Conservation (phyloP, 1,140 invertebrate species). For the Thaumatotibia leucotreta region DNA sequence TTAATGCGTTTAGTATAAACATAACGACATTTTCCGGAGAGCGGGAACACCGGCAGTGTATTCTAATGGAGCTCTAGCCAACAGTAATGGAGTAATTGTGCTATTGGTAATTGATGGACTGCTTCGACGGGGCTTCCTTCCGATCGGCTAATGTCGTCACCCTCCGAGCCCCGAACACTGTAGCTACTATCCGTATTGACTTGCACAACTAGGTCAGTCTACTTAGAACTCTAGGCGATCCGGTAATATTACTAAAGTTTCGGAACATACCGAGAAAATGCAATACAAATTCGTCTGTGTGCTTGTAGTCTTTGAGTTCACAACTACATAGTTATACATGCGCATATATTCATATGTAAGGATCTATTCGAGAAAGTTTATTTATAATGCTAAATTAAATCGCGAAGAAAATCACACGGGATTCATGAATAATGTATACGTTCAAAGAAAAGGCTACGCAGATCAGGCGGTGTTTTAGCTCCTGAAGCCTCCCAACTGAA, state of each 20-base stretch:
- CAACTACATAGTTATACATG: not conserved
- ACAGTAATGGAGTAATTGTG: conserved; percentile 53
- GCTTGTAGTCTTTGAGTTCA: not conserved
- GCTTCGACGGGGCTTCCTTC: conserved; percentile 32
- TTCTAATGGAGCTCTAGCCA: conserved; percentile 29
- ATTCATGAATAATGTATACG: conserved; percentile 58
- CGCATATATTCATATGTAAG: not conserved
- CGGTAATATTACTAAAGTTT: not conserved
- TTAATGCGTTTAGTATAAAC: conserved; percentile 18
- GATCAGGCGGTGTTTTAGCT: conserved; percentile 54
- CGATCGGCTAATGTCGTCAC: conserved; percentile 38
- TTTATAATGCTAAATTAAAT: conserved; percentile 41
- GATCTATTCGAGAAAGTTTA: conserved; percentile 16
- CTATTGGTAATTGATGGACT: conserved; percentile 45
- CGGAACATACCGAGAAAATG: not conserved
- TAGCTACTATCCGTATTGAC: not conserved
- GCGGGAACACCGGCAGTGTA: conserved; percentile 23
- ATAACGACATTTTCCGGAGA: conserved; percentile 41
- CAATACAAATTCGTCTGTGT: not conserved
- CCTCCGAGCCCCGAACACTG: conserved; percentile 1
- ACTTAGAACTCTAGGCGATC: not conserved
- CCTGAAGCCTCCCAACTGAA: conserved; percentile 44
- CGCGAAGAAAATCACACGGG: conserved; percentile 44
- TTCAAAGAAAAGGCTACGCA: conserved; percentile 49
- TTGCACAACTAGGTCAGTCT: conserved; percentile 5